Evolutionary conservation across 2,888 invertebrate species (phyloP), one percentile per base, ranked within the genome.

Genomic region (Cremastobaeus sp.): DNA sequence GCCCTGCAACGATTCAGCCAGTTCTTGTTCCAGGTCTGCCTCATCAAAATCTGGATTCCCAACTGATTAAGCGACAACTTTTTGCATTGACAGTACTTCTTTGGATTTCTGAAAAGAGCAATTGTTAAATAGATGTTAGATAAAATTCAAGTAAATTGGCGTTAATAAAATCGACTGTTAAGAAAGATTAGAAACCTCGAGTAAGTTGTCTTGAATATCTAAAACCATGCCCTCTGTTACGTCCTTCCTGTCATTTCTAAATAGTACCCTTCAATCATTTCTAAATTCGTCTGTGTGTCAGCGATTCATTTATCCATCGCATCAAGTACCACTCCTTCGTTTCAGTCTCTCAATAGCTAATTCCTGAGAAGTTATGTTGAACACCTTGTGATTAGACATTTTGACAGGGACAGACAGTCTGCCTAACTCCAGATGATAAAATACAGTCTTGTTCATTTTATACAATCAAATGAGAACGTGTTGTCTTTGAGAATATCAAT

Each of bases 141-240:
- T 32, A 43, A 43, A n/a, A 8, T 43, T 18, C 5, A 1, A n/a
- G 15, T 9, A 8, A 18, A 39, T 1, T 39, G 3, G 8, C 1
- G 0, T 1, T 32, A 32, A 15, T 18, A 34, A 28, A 60, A 9
- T 12, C 9, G n/a, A 54, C 48, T 65, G 18, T 64, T 30, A 43
- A 72, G 35, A 34, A 34, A 17, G 34, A 21, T 18, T 32, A 57
- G 81, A 93, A n/a, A n/a, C 93, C 80, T 95, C 94, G 80, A 91
- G 91, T 48, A 95, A 88, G 77, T 94, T 92, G 37, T 92, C 90
- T 90, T 95, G 92, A 0, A 94, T 91, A 77, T 94, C 92, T 77
- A 91, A 90, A 0, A 93, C 93, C 2, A 89, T 89, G 50, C 93
- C 92, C 79, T 93, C 93, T n/a, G 90, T 91, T 0, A 95, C 83